Percentiles rank a stretch among this genome's conserved stretches.
Evolutionary conservation across 2,113 vertebrate genomes (phyloP).

Genomic region (Mystacornis crossleyi): DNA sequence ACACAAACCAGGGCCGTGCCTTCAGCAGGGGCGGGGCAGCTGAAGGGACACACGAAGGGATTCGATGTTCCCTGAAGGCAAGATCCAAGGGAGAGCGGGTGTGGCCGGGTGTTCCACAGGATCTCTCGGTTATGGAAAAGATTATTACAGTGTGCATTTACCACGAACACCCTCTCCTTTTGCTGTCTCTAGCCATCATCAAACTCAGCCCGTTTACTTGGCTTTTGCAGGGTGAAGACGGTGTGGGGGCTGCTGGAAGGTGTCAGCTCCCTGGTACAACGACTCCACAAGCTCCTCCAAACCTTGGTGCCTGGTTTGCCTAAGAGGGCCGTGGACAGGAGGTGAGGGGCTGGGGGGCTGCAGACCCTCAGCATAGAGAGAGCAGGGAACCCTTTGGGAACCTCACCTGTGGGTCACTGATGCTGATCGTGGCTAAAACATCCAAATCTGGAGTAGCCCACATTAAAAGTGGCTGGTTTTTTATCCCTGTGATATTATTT

Average conservation of each 20-base stretch:
- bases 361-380: neutral
- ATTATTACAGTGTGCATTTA: neutral
- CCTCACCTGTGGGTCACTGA: neutral
- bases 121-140: neutral
- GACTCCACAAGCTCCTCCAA: neutral
- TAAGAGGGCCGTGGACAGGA: neutral
- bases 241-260: constrained; percentile 40
- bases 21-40: accelerated
- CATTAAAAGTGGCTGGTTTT: neutral
- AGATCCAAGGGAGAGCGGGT: neutral
- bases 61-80: neutral
- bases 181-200: neutral
- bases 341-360: neutral
- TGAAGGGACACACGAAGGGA: neutral
- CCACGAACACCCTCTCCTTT: neutral
- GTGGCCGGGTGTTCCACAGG: neutral
- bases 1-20: neutral
- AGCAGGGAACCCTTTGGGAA: neutral
- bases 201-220: neutral
- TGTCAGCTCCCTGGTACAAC: neutral
- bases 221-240: constrained; percentile 34
- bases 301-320: neutral
- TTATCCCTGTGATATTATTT: neutral
- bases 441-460: neutral
- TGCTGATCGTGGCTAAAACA: neutral